phyloP scores from a whole-genome alignment of 2,888 invertebrate species.

The Tortricodes alternella region DNA sequence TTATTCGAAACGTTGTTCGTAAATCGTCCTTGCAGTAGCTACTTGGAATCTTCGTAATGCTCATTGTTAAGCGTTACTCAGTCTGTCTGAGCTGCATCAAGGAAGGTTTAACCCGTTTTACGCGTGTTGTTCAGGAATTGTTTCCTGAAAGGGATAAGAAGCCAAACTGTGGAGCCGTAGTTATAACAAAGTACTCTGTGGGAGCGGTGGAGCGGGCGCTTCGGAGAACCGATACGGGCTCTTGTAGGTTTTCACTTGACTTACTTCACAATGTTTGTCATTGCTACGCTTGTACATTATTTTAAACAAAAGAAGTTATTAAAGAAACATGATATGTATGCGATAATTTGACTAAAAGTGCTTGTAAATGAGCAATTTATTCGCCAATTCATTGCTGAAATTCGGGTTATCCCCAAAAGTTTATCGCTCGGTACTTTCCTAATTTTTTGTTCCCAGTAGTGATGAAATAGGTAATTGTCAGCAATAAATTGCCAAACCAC shows the following conservation, averaged over 20 bases:
- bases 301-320: background rate
- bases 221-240: slow-evolving; percentile 9
- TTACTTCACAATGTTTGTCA: background rate
- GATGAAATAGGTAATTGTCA: too few relatives aligned
- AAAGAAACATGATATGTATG: background rate
- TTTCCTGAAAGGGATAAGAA: slow-evolving; percentile 20
- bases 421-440: too few relatives aligned
- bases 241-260: slow-evolving; percentile 19
- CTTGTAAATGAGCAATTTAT: too few relatives aligned
- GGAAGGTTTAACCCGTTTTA: slow-evolving; percentile 10
- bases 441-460: too few relatives aligned
- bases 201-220: slow-evolving; percentile 4
- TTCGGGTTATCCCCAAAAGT: too few relatives aligned
- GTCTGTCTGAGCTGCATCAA: slow-evolving; percentile 15
- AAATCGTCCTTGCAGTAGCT: background rate
- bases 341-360: too few relatives aligned
- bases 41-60: slow-evolving; percentile 12
- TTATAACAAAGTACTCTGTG: too few relatives aligned
- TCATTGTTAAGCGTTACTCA: slow-evolving; percentile 8
- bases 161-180: too few relatives aligned
- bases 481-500: too few relatives aligned
- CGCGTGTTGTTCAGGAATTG: slow-evolving; percentile 20
- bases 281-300: background rate
- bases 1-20: slow-evolving; percentile 1
- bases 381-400: too few relatives aligned